Base-by-base conservation (phyloP, 2,888 invertebrate species). In the Drosophila putrida region DNA sequence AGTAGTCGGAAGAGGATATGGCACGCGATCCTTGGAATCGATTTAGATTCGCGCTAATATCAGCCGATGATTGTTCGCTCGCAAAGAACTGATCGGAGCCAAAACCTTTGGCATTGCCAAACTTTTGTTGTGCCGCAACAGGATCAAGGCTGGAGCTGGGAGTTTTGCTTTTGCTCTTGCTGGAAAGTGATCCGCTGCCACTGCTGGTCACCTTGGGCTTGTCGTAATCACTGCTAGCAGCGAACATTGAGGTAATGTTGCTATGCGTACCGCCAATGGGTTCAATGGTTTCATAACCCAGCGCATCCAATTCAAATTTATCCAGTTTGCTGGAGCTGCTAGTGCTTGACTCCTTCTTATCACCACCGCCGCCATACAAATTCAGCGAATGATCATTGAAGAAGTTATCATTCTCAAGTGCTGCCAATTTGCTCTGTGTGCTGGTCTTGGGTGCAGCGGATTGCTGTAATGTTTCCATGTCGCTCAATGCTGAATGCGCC, bases 61-160 rank as follows among this genome's bases (percentile, higher is more conserved):
- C 86, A n/a, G 78, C 49, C 86, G 94, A 93, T 13, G 80, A 78
- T 64, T 92, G 91, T 68, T 94, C 94, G 84, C 96, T 96, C 6
- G 96, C 96, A 92, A 99, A 99, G 94, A 95, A 99, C 93, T 98
- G 98, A 90, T 98, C 98, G 0, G 99, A 99, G 65, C 99, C 99
- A 90, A 99, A 99, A 11, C 98, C 97, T 93, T 99, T 99, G 4
- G 99, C 98, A 84, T 96, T 96, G 53, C 98, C 99, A 92, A 99
- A 99, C 93, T 99, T 99, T 93, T 97, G 97, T 92, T 97, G 97
- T 25, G 98, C 98, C 68, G 96, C 80, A 4, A 83, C 82, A 5
- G 85, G 89, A 59, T 86, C 89, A 72, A 83, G 59, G 38, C 71
- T 75, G 28, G 49, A 35, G 31, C 63, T 67, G 59, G 69, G 73